These are phyloP conservation scores for Enteromius treurensis DNA, from an alignment of 2,797 vertebrate genomes.

Conservation along the genomic window DNA sequence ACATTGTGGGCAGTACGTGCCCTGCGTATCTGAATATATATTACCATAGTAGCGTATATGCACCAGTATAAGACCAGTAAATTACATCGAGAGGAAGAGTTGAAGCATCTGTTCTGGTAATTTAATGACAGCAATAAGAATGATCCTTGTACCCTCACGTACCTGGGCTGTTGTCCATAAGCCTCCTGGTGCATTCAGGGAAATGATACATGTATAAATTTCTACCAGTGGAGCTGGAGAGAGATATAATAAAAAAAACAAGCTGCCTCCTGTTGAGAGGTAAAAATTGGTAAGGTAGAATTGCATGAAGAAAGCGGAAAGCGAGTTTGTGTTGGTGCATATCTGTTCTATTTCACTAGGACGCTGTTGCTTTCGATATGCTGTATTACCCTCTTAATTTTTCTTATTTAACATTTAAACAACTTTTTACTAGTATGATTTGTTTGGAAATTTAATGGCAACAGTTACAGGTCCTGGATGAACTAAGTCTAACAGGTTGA, in stretches of 20 bases:
- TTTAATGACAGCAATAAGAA: slow-evolving; percentile 51
- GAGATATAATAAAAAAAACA: slow-evolving; percentile 31
- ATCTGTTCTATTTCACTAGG: slow-evolving; percentile 5
- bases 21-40: slow-evolving; percentile 9
- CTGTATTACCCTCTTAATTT: neutral
- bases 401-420: slow-evolving; percentile 33
- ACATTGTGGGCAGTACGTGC: slow-evolving; percentile 29
- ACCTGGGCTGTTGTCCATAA: slow-evolving; percentile 41
- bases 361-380: neutral
- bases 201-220: slow-evolving; percentile 43
- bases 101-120: slow-evolving; percentile 49
- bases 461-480: slow-evolving; percentile 20
- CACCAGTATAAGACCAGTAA: slow-evolving; percentile 37
- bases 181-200: slow-evolving; percentile 38
- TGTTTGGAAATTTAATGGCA: slow-evolving; percentile 29
- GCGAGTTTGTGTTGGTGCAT: slow-evolving; percentile 16
- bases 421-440: slow-evolving; percentile 10
- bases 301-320: neutral
- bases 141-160: slow-evolving; percentile 36
- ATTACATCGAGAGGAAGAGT: slow-evolving; percentile 27
- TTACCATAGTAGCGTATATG: slow-evolving; percentile 29
- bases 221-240: slow-evolving; percentile 16
- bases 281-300: slow-evolving; percentile 14
- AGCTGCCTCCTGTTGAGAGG: slow-evolving; percentile 18
- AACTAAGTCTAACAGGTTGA: neutral